Evolutionary conservation across 2,113 vertebrate genomes (phyloP), one percentile per base, ranked within the genome.

Genomic region (Morone chrysops): DNA sequence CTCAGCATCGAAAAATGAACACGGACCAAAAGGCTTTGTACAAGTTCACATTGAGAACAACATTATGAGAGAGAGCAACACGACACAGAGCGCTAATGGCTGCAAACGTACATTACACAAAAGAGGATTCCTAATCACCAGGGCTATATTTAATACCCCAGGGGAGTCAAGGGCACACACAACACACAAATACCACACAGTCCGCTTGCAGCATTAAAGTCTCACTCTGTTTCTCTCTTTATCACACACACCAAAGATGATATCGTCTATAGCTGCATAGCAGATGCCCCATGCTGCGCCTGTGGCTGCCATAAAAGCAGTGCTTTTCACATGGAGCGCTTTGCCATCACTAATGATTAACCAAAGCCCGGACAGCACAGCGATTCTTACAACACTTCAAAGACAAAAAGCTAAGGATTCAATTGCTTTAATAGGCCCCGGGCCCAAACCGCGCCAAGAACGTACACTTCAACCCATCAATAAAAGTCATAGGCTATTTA

Each of bases 351-450:
- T 90, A 77, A 83, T 83, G 84, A 87, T 87, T 84, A 91, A 70
- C 80, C 53, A 4, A 51, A 53, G 78, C 41, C n/a, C 5, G 70
- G 87, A 80, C 40, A 41, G 70, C 59, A 1, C n/a, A 6, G 41
- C 17, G n/a, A 40, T 66, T 74, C 86, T 86, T 82, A 65, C 66
- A 70, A 69, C 81, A 83, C 88, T 90, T 92, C 91, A 92, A 87
- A 92, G 84, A 50, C 59, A 25, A 61, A 67, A 63, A 43, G 63
- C 75, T 25, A 68, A 81, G 77, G 79, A 89, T 83, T 83, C 83
- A 77, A 87, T 83, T 69, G 91, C 87, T 83, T 72, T 82, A 88
- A 92, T 75, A 56, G 87, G 81, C 84, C 60, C 72, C 31, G 54
- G 81, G 81, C 69, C 40, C 25, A 31, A 72, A 25, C 22, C 5